Evolutionary conservation across 2,113 vertebrate species (phyloP), one percentile per base, ranked within the genome.

Genomic region (Eulacestoma nigropectus): DNA sequence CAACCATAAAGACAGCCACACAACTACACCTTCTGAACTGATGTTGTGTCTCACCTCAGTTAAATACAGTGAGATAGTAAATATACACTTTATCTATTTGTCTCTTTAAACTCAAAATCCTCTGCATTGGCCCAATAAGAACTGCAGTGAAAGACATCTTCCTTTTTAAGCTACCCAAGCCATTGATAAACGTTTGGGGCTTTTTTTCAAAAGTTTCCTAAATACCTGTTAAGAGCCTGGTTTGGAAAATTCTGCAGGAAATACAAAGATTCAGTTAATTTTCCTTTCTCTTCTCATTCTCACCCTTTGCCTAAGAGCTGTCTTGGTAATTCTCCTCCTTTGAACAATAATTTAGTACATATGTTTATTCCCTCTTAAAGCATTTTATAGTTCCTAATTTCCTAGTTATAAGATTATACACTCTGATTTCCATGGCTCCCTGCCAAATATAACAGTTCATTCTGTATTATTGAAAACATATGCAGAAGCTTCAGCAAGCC

Each of bases 351-450:
- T 91, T 68, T 84, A 94, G 91, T 63, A 76, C 75, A 95, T 76
- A 95, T 96, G 97, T 96, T 95, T 95, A 92, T 95, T 97, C 95
- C 91, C 73, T 60, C 89, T 84, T 90, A 87, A 80, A 84, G 47
- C 50, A 39, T 76, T 95, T 97, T 87, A 96, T 84, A 90, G 70
- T 89, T 96, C 89, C 91, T 93, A 96, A 96, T 94, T 96, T 93
- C 67, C 84, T 87, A 89, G 85, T 84, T 97, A 96, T 82, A 94
- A 92, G 76, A 94, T 97, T 93, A 95, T 47, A 76, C 56, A 70
- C 81, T 92, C 77, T 93, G 81, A 95, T 96, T 96, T 95, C 75
- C 39, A 21, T 95, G 93, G 97, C 84, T 7, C 47, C 69, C 77
- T 93, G 93, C 95, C 85, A 97, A 92, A 63, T 26, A 63, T 23